Conservation (phyloP, 2,797 vertebrate species). For the Trichosurus vulpecula region DNA sequence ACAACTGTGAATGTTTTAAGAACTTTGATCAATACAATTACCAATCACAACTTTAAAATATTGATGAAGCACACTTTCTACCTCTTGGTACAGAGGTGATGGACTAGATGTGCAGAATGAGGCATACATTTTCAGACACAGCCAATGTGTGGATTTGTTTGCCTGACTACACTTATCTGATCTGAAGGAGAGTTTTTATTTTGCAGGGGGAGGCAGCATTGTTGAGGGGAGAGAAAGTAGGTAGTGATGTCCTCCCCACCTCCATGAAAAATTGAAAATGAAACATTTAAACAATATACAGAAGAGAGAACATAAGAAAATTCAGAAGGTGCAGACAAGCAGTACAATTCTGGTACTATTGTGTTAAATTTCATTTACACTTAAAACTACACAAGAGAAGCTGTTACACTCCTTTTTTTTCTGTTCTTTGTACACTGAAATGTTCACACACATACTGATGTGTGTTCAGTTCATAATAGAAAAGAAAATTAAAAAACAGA, state of each 20-base stretch:
- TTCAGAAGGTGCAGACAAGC: not conserved
- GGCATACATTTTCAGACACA: not conserved
- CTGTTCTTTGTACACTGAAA: not conserved
- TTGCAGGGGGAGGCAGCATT: not conserved
- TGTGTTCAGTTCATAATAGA: not conserved
- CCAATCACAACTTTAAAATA: not conserved
- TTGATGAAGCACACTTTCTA: not conserved
- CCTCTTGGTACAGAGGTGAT: not conserved
- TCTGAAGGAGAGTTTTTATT: not conserved
- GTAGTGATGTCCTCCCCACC: not conserved
- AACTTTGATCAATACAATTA: not conserved
- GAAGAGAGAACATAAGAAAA: not conserved
- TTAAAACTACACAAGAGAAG: not conserved
- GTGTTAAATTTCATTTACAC: not conserved
- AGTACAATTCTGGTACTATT: not conserved
- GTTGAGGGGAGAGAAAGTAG: not conserved
- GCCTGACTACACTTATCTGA: not conserved
- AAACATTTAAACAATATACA: not conserved
- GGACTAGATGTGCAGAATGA: not conserved
- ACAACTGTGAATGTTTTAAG: not conserved
- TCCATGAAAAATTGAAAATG: not conserved
- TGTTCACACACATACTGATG: not conserved
- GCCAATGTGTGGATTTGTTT: not conserved
- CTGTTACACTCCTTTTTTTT: not conserved
- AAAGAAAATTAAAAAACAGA: not conserved